phyloP scores from a whole-genome alignment of 1,140 invertebrate genomes.

The Brachionus sp. region DNA sequence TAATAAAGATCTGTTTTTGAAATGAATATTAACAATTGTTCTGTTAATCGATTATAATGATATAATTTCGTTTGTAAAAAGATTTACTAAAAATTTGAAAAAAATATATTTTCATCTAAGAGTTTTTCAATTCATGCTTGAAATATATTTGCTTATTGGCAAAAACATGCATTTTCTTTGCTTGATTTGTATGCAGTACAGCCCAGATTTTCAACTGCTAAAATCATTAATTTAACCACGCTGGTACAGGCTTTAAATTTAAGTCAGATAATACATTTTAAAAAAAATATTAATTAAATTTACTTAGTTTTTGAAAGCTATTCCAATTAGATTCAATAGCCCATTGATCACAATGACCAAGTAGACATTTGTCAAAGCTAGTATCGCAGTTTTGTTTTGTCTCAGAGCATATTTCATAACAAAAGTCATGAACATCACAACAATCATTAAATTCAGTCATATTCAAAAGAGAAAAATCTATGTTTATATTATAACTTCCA shows the following conservation, averaged over 20 bases:
- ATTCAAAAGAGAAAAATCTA: slow-evolving; percentile 22
- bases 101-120: neutral
- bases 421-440: slow-evolving; percentile 26
- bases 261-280: neutral
- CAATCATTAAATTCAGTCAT: slow-evolving; percentile 26
- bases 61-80: neutral
- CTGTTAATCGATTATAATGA: neutral
- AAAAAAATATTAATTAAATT: neutral
- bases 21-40: neutral
- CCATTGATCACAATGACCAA: neutral
- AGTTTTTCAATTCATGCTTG: neutral
- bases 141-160: neutral
- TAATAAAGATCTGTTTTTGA: neutral
- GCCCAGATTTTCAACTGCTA: slow-evolving; percentile 33
- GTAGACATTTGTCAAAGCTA: slow-evolving; percentile 20
- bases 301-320: neutral
- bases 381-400: slow-evolving; percentile 40
- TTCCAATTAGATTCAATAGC: slow-evolving; percentile 36
- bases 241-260: slow-evolving; percentile 14
- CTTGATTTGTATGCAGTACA: slow-evolving; percentile 21
- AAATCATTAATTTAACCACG: slow-evolving; percentile 20
- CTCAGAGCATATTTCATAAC: slow-evolving; percentile 28
- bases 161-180: slow-evolving; percentile 10
- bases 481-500: slow-evolving; percentile 34
- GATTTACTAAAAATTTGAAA: neutral